phyloP scores from a whole-genome alignment of 2,113 vertebrate species.

The Apaloderma vittatum region DNA sequence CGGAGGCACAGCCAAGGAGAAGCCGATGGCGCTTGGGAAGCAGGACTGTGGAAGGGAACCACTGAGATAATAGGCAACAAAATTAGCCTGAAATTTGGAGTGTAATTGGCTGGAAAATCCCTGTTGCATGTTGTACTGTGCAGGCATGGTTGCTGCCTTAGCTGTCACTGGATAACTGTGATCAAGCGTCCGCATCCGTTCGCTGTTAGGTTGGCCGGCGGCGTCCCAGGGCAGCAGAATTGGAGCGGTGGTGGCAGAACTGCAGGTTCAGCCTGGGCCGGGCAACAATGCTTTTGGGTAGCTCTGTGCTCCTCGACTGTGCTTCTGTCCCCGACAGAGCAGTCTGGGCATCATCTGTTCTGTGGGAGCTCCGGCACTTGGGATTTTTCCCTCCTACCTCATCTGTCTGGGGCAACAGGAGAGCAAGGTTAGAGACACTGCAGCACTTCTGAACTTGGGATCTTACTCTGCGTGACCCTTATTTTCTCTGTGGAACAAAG shows the following conservation, averaged over 20 bases:
- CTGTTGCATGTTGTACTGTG: not conserved
- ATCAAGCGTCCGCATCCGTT: fast-evolving
- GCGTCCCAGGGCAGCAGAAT: not conserved
- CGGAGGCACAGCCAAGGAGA: conserved; percentile 28
- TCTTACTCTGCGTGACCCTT: fast-evolving
- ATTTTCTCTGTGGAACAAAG: fast-evolving
- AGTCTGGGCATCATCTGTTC: not conserved
- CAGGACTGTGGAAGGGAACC: not conserved
- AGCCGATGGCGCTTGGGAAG: not conserved
- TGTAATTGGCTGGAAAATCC: conserved; percentile 60
- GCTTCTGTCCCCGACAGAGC: not conserved
- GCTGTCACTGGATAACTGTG: not conserved
- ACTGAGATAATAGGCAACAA: conserved; percentile 18
- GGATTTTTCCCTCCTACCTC: not conserved
- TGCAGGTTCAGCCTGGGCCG: not conserved
- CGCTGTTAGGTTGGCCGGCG: not conserved
- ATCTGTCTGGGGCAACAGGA: fast-evolving
- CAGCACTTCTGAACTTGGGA: not conserved
- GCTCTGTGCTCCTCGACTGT: fast-evolving
- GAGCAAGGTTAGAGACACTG: not conserved
- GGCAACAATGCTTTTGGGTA: fast-evolving
- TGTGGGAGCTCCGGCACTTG: not conserved
- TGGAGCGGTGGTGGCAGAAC: fast-evolving
- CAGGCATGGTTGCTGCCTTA: not conserved
- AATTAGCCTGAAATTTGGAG: not conserved